Evolutionary conservation across 2,888 invertebrate species (phyloP), one percentile per base, ranked within the genome.

Genomic region (Cabera pusaria): DNA sequence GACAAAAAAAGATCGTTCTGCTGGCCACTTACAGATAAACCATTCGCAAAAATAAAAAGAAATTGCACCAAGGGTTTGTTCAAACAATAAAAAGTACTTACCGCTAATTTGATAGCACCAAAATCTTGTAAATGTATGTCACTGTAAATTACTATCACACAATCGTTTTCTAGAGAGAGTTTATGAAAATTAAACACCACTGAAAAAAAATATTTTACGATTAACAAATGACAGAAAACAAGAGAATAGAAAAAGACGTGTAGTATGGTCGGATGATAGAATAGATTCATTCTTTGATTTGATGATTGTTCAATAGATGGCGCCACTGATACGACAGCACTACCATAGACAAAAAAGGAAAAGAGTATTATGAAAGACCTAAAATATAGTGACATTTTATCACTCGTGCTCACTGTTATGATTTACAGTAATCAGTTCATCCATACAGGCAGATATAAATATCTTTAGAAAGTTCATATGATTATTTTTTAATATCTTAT

Each of bases 171-270:
- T 69, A 65, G 67, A 55, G 45, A 3, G 2, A 2, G 14, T 14
- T 14, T 52, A 55, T 39, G 44, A 64, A 71, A 64, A 60, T 65
- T 64, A 57, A 59, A 63, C 55, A 60, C 50, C 55, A 58, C 59
- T 49, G 51, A n/a, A n/a, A 66, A 71, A 61, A 63, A 67, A 56
- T 70, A 62, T 57, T 70, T 72, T 72, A 72, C 74, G 70, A 78
- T 70, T 74, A 16, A 67, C 64, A 52, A 49, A 64, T 28, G 28
- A 27, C 27, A 81, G 81, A 83, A 81, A 83, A 80, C 79, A 85
- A 73, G 72, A 66, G 71, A 75, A 72, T 73, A 69, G 65, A 78
- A 80, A 79, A 79, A 81, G 79, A 85, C 81, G 83, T 83, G 74
- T 66, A 64, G 56, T 61, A 59, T 56, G 62, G 65, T 62, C 60